Evolutionary conservation across 2,113 vertebrate species (phyloP), one percentile per base, ranked within the genome.

Genomic region (Mellivora capensis): DNA sequence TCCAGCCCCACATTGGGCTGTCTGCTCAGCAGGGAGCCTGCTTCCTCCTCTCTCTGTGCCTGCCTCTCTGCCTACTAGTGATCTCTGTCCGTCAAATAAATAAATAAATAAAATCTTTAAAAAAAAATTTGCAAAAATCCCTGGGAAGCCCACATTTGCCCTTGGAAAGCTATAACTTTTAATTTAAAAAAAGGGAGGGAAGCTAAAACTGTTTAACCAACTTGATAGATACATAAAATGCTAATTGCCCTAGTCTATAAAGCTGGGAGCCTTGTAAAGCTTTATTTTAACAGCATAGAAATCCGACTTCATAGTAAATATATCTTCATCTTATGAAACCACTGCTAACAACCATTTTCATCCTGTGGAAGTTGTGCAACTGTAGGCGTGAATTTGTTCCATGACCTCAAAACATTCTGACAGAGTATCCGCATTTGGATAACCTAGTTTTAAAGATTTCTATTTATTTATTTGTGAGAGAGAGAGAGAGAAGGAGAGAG

Each of bases 101-200:
- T n/a, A n/a, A n/a, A n/a, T n/a, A n/a, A n/a, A n/a, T n/a, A n/a
- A n/a, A n/a, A n/a, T n/a, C n/a, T n/a, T n/a, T n/a, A n/a, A n/a
- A n/a, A n/a, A n/a, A n/a, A n/a, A n/a, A 89, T 69, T 93, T 91
- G 25, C 81, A 81, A 89, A 97, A 96, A 72, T 57, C 39, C 8
- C 17, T 44, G 18, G 39, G 76, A 88, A 91, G 23, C 23, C 64
- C 52, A 96, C 34, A 79, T 18, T 37, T 93, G 93, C 44, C 77
- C 47, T 87, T 93, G 13, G 80, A 95, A 96, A 94, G 64, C 47
- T 44, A 39, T 25, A 92, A 74, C 44, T 82, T 97, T 94, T 54
- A 39, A 84, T 93, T 96, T 87, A 49, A 95, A 61, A 79, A 59
- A 91, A 96, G 6, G 5, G 39, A 77, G 14, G 25, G 13, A 93